A percentile compares a stretch with the other conserved stretches of the same genome.
These are phyloP conservation scores for Neelides folsomi DNA, from an alignment of 2,888 invertebrate genomes.

Conservation along the genomic window DNA sequence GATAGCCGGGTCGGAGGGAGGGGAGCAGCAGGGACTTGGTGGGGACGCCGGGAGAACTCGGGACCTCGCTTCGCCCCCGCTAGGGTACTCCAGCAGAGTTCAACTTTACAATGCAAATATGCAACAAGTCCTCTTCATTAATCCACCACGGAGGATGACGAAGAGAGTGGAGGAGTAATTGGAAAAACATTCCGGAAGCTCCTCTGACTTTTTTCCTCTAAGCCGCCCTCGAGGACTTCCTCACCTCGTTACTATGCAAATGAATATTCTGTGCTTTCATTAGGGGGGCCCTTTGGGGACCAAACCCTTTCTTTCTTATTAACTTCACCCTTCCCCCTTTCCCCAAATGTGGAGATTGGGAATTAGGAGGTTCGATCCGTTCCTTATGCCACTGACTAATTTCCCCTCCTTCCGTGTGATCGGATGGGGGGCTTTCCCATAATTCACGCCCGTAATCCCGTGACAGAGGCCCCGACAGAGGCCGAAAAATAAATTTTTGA, in stretches of 20 bases:
- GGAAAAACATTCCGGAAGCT: background rate
- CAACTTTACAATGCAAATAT: no score
- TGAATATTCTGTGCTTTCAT: constrained; percentile 4
- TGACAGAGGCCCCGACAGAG: no score
- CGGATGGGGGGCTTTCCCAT: no score
- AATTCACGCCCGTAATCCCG: no score
- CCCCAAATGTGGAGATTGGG: no score
- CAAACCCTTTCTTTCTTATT: no score
- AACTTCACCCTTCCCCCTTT: no score
- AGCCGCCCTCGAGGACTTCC: background rate
- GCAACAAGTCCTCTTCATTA: background rate
- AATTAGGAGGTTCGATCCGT: no score
- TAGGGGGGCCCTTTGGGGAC: no score
- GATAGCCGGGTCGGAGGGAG: constrained; percentile 7
- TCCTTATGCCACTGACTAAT: no score
- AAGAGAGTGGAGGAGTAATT: background rate
- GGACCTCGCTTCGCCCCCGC: constrained; percentile 25
- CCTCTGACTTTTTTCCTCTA: background rate
- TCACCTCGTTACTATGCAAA: constrained; percentile 27
- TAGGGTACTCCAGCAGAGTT: constrained; percentile 11
- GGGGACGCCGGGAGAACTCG: constrained; percentile 21
- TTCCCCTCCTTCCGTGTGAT: no score
- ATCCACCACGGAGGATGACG: background rate
- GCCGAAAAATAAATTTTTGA: no score
- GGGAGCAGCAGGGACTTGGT: constrained; percentile 28